Base-by-base conservation (phyloP, 2,888 invertebrate species). In the Pimpla rufipes region DNA sequence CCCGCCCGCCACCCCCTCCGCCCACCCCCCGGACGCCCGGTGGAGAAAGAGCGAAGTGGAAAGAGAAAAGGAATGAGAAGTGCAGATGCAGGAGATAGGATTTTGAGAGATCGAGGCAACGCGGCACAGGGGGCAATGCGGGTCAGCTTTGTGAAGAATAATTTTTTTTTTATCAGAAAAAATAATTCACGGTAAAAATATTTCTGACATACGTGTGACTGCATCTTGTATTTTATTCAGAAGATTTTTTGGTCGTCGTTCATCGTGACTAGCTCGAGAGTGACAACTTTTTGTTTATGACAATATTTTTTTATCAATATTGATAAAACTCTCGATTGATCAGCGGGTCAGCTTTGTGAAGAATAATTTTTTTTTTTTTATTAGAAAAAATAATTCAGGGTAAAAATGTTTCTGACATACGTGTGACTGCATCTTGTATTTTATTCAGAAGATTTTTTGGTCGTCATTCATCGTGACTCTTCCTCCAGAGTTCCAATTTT, bases 11-110 rank as follows among this genome's bases (percentile, higher is more conserved):
- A n/a, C n/a, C n/a, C n/a, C 18, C 47, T n/a, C n/a, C 11, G n/a
- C n/a, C n/a, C n/a, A n/a, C 66, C 40, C 57, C 50, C 68, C 55
- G 71, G 57, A 57, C 29, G 64, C 57, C 35, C 77, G 86, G 84
- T 83, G 84, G 87, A 82, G 85, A 83, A 85, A 75, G 74, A 70
- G 79, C 77, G 68, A 80, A 85, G 85, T 85, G 85, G 86, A 87
- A 85, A 85, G 82, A 85, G 87, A 81, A 81, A 85, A 85, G 59
- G 86, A 82, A 64, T 80, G 74, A 78, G 80, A 78, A 80, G 80
- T 23, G 77, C 35, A 57, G 73, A 73, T 62, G 73, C 71, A 52
- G 73, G 66, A 62, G 62, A 62, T 62, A 62, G 37, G 62, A 62
- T 62, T 62, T 62, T 40, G 37, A 37, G 37, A 18, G 16, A 18